These are phyloP conservation scores for Macroglossus sobrinus DNA, from an alignment of 2,113 vertebrate species.

Conservation along the genomic window DNA sequence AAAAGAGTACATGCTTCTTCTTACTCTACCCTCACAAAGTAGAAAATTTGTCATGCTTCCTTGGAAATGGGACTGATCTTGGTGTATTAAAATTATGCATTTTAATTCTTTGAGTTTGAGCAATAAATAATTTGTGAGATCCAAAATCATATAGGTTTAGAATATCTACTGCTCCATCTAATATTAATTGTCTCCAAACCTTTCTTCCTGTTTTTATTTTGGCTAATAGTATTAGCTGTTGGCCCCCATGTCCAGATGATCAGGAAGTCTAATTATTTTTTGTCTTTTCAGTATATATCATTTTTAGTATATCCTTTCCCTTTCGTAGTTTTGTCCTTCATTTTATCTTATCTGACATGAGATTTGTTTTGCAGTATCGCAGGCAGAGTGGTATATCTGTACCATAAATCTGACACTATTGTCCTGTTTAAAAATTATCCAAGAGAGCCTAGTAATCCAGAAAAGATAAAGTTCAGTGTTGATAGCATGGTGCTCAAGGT, in stretches of 20 bases:
- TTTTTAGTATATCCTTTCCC: not conserved
- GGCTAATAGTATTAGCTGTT: not conserved
- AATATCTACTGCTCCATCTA: not conserved
- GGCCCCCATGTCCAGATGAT: not conserved
- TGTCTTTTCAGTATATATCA: not conserved
- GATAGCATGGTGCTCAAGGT: not conserved
- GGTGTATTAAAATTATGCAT: not conserved
- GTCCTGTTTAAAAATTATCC: not conserved
- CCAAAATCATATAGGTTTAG: not conserved
- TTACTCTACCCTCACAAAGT: not conserved
- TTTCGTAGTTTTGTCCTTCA: not conserved
- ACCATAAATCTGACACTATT: not conserved
- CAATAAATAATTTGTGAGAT: not conserved
- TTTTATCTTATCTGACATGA: not conserved
- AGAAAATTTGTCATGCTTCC: not conserved
- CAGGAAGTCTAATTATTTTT: not conserved
- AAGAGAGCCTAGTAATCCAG: not conserved
- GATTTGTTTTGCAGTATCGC: not conserved
- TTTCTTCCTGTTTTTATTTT: not conserved
- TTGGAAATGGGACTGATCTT: not conserved
- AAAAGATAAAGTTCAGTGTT: not conserved
- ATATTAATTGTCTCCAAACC: not conserved
- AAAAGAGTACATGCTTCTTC: not conserved
- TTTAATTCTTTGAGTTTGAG: constrained; percentile 30
- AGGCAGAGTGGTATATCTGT: not conserved